These are phyloP conservation scores for Synanceia verrucosa DNA, from an alignment of 2,797 vertebrate species.

Conservation along the genomic window DNA sequence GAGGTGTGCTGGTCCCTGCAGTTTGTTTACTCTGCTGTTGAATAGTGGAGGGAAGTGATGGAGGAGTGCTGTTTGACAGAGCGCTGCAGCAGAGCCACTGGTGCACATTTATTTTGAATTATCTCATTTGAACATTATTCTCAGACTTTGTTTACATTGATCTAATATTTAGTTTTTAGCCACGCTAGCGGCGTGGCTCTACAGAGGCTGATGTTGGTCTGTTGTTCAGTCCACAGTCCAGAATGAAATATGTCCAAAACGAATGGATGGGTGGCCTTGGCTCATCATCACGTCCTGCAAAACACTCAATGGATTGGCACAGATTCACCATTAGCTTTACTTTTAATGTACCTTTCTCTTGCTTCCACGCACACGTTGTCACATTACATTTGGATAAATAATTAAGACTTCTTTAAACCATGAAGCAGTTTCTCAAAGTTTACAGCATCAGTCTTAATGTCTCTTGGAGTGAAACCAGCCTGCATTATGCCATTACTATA, in stretches of 20 bases:
- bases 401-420: too few relatives aligned
- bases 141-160: slow-evolving; percentile 13
- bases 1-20: slow-evolving; percentile 22
- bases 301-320: background rate
- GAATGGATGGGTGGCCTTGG: background rate
- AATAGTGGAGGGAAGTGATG: slow-evolving; percentile 46
- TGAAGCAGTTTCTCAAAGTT: too few relatives aligned
- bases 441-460: slow-evolving; percentile 4
- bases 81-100: slow-evolving; percentile 35
- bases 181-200: background rate
- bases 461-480: slow-evolving; percentile 22
- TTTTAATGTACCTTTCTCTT: too few relatives aligned
- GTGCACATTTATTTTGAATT: slow-evolving; percentile 21
- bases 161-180: background rate
- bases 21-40: slow-evolving; percentile 55
- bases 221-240: background rate
- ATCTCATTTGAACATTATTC: slow-evolving; percentile 16
- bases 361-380: too few relatives aligned
- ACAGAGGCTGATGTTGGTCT: background rate
- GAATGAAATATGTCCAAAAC: background rate
- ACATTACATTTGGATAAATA: too few relatives aligned
- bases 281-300: background rate
- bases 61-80: slow-evolving; percentile 42
- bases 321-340: too few relatives aligned
- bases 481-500: slow-evolving; percentile 24